Base-by-base conservation (phyloP, 2,113 vertebrate genomes). In the Saccopteryx leptura region DNA sequence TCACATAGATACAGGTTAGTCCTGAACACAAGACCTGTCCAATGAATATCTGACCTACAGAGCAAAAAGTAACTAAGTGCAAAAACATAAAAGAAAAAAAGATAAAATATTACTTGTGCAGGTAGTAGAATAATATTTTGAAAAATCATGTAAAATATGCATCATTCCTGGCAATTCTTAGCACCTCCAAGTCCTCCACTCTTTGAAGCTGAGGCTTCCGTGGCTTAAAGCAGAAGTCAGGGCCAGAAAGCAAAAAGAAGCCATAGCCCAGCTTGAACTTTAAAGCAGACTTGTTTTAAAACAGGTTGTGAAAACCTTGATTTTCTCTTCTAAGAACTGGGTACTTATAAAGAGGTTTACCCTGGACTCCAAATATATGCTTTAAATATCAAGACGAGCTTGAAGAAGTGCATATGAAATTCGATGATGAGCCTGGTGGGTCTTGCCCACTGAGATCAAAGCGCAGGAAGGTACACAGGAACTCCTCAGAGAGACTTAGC, bases 51-150 rank as follows among this genome's bases (percentile, higher is more conserved):
- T 46, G 61, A 93, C 39, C 4, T 21, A 39, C 4, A 88, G 90
- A 83, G 18, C 18, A 82, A n/a, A 66, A 76, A 85, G 46, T 85
- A 93, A 86, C 21, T 58, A 52, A 83, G 93, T 71, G 15, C 2
- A 80, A 80, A 80, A 94, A 81, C 15, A 74, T 26, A 82, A 84
- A 90, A 86, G 26, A 88, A 80, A 28, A 87, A 39, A 79, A 71
- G 13, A 7, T 66, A 48, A 91, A 91, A 92, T 61, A 76, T 5
- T 61, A 89, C 6, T 92, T 80, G 9, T 26, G 18, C 4, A 56
- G 4, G 11, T 63, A 52, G 11, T 4, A 80, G 84, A 81, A 78
- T 13, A 71, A 56, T 89, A 86, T 82, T 85, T 96, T 92, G 65
- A 92, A 83, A 60, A 72, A 58, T 18, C 56, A 68, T 33, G 28